These are phyloP conservation scores for Xenentodon cancila DNA, from an alignment of 2,797 vertebrate genomes.

Conservation along the genomic window DNA sequence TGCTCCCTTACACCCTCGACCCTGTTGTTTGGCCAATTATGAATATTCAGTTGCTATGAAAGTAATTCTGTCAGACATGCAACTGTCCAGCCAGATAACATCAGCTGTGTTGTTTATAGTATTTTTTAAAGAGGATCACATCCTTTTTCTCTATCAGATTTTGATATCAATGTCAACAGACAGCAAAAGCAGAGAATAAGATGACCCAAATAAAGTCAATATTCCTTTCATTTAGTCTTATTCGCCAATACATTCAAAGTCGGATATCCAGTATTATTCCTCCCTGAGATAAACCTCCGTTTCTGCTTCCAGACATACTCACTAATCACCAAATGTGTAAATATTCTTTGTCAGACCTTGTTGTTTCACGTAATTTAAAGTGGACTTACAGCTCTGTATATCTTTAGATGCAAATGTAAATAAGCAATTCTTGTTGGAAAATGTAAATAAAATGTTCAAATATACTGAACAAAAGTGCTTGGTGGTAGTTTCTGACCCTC, in stretches of 20 bases:
- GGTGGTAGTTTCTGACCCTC: neutral
- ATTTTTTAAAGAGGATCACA: conserved; percentile 51
- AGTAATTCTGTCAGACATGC: conserved; percentile 91
- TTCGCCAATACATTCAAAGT: neutral
- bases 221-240: neutral
- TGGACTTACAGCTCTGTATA: neutral
- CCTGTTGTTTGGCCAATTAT: conserved; percentile 92
- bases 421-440: neutral
- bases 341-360: too few relatives aligned
- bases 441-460: too few relatives aligned
- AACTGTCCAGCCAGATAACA: conserved; percentile 91
- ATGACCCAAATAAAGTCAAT: conserved; percentile 48
- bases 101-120: conserved; percentile 77
- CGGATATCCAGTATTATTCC: too few relatives aligned
- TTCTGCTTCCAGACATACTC: neutral
- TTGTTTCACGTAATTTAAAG: too few relatives aligned
- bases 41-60: conserved; percentile 90
- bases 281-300: neutral
- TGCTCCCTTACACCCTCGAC: conserved; percentile 77
- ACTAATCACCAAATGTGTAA: too few relatives aligned
- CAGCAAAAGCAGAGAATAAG: conserved; percentile 32
- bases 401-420: neutral
- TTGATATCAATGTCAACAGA: conserved; percentile 34
- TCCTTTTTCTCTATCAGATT: conserved; percentile 50
- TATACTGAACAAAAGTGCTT: neutral